Evolutionary conservation across 2,113 vertebrate species (phyloP), one percentile per base, ranked within the genome.

Genomic region (Cygnus buccinator): DNA sequence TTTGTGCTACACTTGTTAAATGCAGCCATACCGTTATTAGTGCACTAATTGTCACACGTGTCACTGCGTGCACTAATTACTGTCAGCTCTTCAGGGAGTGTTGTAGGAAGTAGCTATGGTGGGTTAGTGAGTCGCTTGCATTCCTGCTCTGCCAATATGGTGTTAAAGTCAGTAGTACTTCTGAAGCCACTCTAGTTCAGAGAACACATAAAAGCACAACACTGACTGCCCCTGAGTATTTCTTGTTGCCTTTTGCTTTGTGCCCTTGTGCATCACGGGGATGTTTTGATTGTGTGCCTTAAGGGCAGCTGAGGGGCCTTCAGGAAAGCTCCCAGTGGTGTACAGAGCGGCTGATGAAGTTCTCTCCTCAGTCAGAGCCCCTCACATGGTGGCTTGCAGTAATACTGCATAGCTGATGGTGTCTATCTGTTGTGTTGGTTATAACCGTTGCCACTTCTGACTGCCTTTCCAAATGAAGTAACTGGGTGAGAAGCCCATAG

Each of bases 1-100:
- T 71, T 81, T 89, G 68, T 87, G 79, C 73, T 77, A 28, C 74
- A 28, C 46, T 86, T 86, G 83, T 86, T 95, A 58, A 90, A 72
- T 48, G 90, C 57, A 90, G 76, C 68, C 85, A 22, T 68, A 68
- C 79, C 87, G 79, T 78, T 91, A 67, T 28, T 68, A 72, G 78
- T 92, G 72, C 68, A 80, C 46, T 48, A 48, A 44, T 44, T 44
- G 76, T 81, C 75, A 66, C 0, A 44, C 17, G 7, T 44, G 1
- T 83, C 88, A 77, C 79, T 75, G 54, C 57, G 61, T 71, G 62
- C 59, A n/a, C 44, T 87, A 89, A 77, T 89, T 92, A 72, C 85
- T 84, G 72, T 46, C 85, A 89, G 83, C 57, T 85, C 87, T 93
- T 88, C 85, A 90, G 72, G 59, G 43, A 86, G 55, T 88, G 8